Base-by-base conservation (phyloP, 2,797 vertebrate genomes). In the Argentina silus region DNA sequence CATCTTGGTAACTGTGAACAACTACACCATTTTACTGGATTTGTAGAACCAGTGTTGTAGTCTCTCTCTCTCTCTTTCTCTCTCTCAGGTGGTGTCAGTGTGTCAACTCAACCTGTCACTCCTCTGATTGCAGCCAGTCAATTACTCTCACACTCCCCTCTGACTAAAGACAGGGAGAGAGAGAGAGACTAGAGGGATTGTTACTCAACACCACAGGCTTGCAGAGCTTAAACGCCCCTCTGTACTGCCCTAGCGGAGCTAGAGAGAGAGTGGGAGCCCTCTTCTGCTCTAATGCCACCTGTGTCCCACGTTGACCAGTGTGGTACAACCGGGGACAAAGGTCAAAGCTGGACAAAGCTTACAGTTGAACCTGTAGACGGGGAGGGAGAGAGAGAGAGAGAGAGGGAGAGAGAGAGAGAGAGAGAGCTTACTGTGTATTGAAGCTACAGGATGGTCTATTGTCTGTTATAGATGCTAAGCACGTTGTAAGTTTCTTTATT, bases 101-200 rank as follows among this genome's bases (percentile, higher is more conserved):
- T 85, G 84, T 93, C 85, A 88, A 83, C 83, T 82, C 74, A 74
- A 89, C 78, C 91, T 90, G 88, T 88, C 85, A 86, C 83, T 90
- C 87, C 84, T 72, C 80, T 78, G 57, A 80, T 87, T 79, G 86
- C 83, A 86, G 80, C 81, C 55, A 90, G 88, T 84, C 89, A 85
- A 75, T 85, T 82, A 72, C 83, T 79, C 80, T 76, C 72, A 67
- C 73, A 69, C 75, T 70, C 74, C 77, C 75, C 74, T 69, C 80
- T 75, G 81, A 74, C 76, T 72, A 50, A 73, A 80, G 10, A 61
- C 53, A 67, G 71, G 57, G 27, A 78, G 74, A 72, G 73, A 57
- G 76, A 75, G 72, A 12, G 36, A 60, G 62, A 3, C 0, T 66
- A 63, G 69, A 67, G 70, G 75, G 75, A 82, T 84, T 83, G 81